These are phyloP conservation scores for Actenoides hombroni DNA, from an alignment of 2,113 vertebrate genomes.

Conservation along the genomic window DNA sequence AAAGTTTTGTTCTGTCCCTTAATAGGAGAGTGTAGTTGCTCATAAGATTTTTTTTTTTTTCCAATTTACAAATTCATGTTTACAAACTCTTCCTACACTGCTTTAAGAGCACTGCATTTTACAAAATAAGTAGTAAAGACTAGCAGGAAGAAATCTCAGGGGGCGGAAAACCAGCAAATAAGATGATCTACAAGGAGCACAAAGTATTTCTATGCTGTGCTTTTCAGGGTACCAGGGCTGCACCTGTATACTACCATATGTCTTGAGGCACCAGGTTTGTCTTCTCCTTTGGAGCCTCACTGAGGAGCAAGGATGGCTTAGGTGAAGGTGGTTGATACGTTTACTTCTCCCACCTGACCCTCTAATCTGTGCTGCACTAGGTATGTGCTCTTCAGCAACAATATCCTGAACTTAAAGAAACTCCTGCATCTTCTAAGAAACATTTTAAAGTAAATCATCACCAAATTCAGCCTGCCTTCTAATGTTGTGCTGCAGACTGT, in stretches of 20 bases:
- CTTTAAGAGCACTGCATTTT: background rate
- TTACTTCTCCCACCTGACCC: background rate
- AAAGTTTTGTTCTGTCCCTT: background rate
- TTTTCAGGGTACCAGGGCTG: background rate
- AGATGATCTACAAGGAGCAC: background rate
- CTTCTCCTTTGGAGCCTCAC: background rate
- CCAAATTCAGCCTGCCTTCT: background rate
- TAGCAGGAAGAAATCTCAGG: background rate
- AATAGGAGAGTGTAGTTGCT: background rate
- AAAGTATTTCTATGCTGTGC: background rate
- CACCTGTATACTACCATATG: accelerated
- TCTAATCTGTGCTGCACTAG: background rate
- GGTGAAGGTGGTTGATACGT: background rate
- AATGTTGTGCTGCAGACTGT: background rate
- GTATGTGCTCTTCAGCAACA: accelerated
- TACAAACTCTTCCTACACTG: background rate
- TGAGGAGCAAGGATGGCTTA: background rate
- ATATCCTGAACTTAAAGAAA: background rate
- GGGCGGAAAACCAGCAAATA: background rate
- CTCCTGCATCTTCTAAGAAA: background rate
- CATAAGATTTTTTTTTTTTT: background rate
- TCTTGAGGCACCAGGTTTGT: background rate
- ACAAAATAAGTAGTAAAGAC: background rate
- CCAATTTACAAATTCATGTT: background rate
- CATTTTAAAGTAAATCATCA: background rate